These are phyloP conservation scores for Pristiophorus japonicus DNA, from an alignment of 2,113 vertebrate species.

Conservation along the genomic window DNA sequence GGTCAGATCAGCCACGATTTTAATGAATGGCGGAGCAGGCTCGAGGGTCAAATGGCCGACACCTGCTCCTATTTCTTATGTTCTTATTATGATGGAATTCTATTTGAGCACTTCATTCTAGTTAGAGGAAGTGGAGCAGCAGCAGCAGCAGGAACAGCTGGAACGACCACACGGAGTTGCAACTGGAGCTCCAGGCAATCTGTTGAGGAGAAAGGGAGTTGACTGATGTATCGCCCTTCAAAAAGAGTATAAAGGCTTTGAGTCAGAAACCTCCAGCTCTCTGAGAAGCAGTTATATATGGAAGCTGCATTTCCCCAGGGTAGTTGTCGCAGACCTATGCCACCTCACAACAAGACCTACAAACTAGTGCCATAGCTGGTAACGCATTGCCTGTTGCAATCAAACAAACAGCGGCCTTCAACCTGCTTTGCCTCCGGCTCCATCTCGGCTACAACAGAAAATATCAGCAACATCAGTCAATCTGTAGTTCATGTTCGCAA, in stretches of 20 bases:
- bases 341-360: neutral
- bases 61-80: too few species aligned
- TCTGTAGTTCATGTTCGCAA: neutral
- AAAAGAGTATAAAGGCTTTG: neutral
- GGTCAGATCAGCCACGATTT: too few species aligned
- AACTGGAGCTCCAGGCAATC: neutral
- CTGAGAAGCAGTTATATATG: neutral
- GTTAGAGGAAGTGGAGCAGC: too few species aligned
- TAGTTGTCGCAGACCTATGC: neutral
- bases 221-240: neutral
- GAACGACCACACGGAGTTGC: too few species aligned
- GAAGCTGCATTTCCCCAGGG: neutral
- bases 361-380: neutral
- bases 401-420: neutral
- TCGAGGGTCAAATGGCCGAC: too few species aligned
- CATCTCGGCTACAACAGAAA: neutral
- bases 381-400: neutral
- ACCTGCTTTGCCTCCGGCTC: neutral
- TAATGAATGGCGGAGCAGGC: too few species aligned
- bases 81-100: too few species aligned
- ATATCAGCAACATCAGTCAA: neutral
- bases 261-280: neutral
- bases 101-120: too few species aligned
- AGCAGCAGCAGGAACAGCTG: too few species aligned
- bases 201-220: neutral